Conservation (phyloP, 30 jellyfish, hydroid and myxozoan species). For the Turritopsis rubra region DNA sequence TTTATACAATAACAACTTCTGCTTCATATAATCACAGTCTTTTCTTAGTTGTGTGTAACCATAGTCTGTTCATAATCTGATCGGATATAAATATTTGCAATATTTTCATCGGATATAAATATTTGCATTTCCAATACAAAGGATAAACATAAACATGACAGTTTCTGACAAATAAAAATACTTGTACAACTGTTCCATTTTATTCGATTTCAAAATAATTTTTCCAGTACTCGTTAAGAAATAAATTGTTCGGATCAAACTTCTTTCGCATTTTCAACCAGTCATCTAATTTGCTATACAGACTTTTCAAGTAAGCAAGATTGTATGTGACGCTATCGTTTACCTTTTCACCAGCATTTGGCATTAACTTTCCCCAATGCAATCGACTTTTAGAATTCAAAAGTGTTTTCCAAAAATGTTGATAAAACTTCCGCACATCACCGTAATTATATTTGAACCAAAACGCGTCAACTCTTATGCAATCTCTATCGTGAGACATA, state of each 20-base stretch:
- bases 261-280: neutral
- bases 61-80: too few species aligned
- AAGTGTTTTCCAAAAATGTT: constrained; percentile 8
- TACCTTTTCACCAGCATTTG: constrained; percentile 2
- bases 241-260: constrained; percentile 8
- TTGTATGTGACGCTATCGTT: neutral
- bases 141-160: too few species aligned
- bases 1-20: too few species aligned
- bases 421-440: neutral
- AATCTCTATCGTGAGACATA: constrained; percentile 6
- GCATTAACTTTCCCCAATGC: constrained; percentile 22
- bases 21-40: too few species aligned
- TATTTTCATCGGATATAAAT: too few species aligned
- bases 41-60: too few species aligned
- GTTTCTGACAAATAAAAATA: neutral
- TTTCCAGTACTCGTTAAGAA: constrained; percentile 19
- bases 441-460: constrained; percentile 4
- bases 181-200: neutral
- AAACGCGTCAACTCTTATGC: neutral
- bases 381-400: neutral
- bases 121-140: too few species aligned
- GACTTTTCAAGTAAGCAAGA: neutral
- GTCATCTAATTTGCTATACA: neutral
- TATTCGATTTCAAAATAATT: neutral
- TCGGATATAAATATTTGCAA: too few species aligned